phyloP scores from a whole-genome alignment of 2,113 vertebrate genomes.

The Prietella phreatophila region DNA sequence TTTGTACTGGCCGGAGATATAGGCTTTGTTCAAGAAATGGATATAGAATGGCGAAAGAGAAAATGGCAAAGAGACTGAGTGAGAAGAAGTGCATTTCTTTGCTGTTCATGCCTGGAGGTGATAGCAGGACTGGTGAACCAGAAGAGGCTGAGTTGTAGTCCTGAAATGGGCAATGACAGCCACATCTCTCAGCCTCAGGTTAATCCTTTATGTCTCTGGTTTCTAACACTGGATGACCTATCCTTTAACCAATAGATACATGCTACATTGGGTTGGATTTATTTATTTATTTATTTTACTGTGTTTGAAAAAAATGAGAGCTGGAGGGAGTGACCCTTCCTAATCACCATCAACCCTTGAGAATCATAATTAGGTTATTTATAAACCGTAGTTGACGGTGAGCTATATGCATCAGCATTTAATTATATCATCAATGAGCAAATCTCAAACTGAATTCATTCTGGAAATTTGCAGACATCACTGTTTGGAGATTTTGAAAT shows the following conservation, averaged over 20 bases:
- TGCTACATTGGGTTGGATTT: conserved; percentile 52
- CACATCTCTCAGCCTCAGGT: conserved; percentile 69
- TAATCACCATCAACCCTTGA: background rate
- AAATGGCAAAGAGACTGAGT: conserved; percentile 24
- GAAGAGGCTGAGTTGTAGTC: conserved; percentile 64
- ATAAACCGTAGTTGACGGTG: conserved; percentile 5
- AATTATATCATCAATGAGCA: conserved; percentile 32
- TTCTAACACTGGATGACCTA: conserved; percentile 55
- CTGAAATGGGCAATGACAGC: conserved; percentile 69
- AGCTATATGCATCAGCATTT: conserved; percentile 23
- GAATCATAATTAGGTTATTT: conserved; percentile 17
- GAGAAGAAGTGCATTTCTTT: conserved; percentile 22
- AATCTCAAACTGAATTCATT: conserved; percentile 4
- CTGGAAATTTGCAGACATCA: background rate
- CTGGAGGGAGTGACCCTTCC: background rate
- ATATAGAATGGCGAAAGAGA: conserved; percentile 42
- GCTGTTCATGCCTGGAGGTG: conserved; percentile 40
- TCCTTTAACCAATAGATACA: conserved; percentile 61
- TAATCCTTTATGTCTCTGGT: conserved; percentile 58
- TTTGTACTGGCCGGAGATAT: background rate
- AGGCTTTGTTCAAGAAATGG: conserved; percentile 4
- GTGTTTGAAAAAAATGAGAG: conserved; percentile 48
- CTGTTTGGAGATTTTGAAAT: conserved; percentile 5
- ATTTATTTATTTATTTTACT: conserved; percentile 33
- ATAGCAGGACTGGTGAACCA: conserved; percentile 61